Evolutionary conservation across 2,113 vertebrate species (phyloP).

Genomic region (Sinocyclocheilus anshuiensis): DNA sequence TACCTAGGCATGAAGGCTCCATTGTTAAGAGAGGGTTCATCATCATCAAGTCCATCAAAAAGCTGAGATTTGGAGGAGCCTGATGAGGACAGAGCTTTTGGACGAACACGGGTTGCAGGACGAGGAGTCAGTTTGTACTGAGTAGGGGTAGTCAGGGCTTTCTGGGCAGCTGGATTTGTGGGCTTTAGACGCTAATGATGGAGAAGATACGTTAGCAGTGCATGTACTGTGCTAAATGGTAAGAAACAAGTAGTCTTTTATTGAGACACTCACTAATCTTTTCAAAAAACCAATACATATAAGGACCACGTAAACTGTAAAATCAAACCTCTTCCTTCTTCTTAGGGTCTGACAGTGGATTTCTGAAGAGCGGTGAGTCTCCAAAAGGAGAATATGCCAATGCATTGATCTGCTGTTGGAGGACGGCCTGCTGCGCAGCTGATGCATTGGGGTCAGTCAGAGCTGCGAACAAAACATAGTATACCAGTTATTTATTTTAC

Average conservation of each 20-base stretch:
- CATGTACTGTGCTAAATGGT: background rate
- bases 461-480: constrained; percentile 65
- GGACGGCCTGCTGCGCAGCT: constrained; percentile 87
- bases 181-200: constrained; percentile 88
- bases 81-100: constrained; percentile 86
- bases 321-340: constrained; percentile 90
- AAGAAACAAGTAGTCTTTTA: background rate
- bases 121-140: constrained; percentile 94
- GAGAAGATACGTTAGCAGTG: background rate
- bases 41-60: constrained; percentile 93
- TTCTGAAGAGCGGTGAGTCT: constrained; percentile 93
- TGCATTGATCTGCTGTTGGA: constrained; percentile 90
- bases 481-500: background rate
- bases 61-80: constrained; percentile 90
- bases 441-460: constrained; percentile 85
- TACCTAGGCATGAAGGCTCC: constrained; percentile 94
- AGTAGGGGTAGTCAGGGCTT: constrained; percentile 90
- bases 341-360: constrained; percentile 92
- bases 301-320: background rate
- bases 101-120: constrained; percentile 87
- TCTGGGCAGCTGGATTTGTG: constrained; percentile 95
- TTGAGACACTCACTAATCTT: background rate
- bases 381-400: constrained; percentile 91
- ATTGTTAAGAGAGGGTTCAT: constrained; percentile 85
- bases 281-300: background rate